Conservation (phyloP, 2,113 vertebrate genomes). For the Nansenia antarctica region DNA sequence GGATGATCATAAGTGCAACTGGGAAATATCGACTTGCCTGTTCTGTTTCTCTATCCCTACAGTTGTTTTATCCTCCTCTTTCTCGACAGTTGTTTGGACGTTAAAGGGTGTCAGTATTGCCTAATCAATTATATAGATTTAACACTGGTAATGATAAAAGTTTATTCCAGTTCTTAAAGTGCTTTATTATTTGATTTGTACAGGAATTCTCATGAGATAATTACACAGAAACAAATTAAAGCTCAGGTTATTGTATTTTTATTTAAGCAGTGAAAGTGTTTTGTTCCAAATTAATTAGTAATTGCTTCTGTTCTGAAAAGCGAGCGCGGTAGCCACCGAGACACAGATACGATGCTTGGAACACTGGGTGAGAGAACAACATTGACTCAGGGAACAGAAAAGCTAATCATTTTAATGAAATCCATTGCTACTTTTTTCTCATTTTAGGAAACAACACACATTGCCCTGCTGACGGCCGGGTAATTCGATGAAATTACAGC, state of each 20-base stretch:
- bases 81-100: not conserved
- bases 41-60: not conserved
- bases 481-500: slow-evolving; percentile 12
- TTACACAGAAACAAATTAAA: slow-evolving; percentile 24
- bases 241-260: not conserved
- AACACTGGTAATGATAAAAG: not conserved
- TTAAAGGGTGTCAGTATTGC: not conserved
- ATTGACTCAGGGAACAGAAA: not conserved
- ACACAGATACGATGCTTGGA: not conserved
- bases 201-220: slow-evolving; percentile 14
- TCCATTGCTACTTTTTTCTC: not conserved
- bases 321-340: not conserved
- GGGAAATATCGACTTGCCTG: too few relatives aligned
- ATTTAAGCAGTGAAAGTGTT: not conserved
- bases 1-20: not conserved
- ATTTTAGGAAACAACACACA: slow-evolving; percentile 1
- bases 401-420: slow-evolving; percentile 26
- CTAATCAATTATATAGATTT: slow-evolving; percentile 4
- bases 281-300: slow-evolving; percentile 17
- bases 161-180: not conserved
- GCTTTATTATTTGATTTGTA: slow-evolving; percentile 8
- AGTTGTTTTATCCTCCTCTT: not conserved
- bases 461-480: not conserved
- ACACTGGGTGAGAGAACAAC: not conserved
- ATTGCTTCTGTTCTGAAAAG: slow-evolving; percentile 4